Base-by-base conservation (phyloP, 2,888 invertebrate genomes). In the Dexiosoma caninum region DNA sequence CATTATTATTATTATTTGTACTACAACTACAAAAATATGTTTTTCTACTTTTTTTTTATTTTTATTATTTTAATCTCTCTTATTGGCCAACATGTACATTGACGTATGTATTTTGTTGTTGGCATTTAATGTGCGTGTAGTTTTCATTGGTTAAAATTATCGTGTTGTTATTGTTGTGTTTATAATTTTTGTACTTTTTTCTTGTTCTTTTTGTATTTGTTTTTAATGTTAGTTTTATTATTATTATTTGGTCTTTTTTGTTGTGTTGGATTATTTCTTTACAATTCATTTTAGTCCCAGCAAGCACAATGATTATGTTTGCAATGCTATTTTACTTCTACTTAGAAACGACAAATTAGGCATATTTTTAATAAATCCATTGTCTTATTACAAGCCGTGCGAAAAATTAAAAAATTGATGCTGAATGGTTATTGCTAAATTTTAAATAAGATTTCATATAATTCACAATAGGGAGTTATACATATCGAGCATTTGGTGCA, bases 81-180 rank as follows among this genome's bases (percentile, higher is more conserved):
- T 79, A 76, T 80, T 82, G 76, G 79, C 77, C 80, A 79, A 77
- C 77, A 67, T 64, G 72, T 77, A 72, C 77, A 69, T 67, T 72
- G 60, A 59, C 69, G 69, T 82, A 77, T 71, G 72, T 74, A 51
- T 67, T 75, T 78, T 81, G 69, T 78, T 81, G 69, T 80, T 83
- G 81, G 81, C 72, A 78, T 81, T 81, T 77, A 72, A 79, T 81
- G 76, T 77, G 81, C 83, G 81, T 79, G 78, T 81, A 79, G 82
- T 79, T 79, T 77, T 79, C 79, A 80, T 82, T 82, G 77, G 79
- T 82, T 81, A 72, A 80, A 74, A 75, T 64, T 57, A 70, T 59
- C 66, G 16, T 78, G 23, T 64, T 64, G 70, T 71, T 27, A 6
- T 27, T 5, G 27, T 27, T 64, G 57, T 44, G 57, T n/a, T 64